Evolutionary conservation across 2,113 vertebrate genomes (phyloP).

Genomic region (Parus major): DNA sequence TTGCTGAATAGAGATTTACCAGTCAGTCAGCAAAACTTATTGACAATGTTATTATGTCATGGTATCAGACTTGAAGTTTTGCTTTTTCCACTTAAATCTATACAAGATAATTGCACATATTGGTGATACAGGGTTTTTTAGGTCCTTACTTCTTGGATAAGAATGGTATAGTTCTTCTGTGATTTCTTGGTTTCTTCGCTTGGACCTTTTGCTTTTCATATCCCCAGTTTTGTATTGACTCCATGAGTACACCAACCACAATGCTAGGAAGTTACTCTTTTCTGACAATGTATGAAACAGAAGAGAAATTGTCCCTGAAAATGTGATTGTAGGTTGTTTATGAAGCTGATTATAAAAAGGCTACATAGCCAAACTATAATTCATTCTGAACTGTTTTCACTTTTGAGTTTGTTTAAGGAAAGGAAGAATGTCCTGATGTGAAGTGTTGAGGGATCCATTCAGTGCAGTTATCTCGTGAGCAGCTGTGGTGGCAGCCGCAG

Average conservation of each 20-base stretch:
- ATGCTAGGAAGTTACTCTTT: background rate
- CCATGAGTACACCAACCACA: background rate
- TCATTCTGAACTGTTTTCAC: background rate
- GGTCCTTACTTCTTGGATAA: background rate
- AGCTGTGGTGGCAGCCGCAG: rapidly evolving
- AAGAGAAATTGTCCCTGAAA: background rate
- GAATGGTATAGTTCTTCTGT: background rate
- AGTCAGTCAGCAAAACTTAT: background rate
- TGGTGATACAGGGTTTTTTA: too few species aligned
- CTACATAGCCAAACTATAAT: background rate
- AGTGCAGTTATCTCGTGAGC: background rate
- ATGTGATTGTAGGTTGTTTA: background rate
- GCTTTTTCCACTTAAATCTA: background rate
- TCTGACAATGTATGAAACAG: background rate
- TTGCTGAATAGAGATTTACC: background rate
- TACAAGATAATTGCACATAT: background rate
- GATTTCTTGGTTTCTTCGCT: background rate
- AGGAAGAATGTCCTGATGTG: background rate
- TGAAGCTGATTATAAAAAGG: background rate
- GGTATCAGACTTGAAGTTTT: background rate
- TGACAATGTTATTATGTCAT: background rate
- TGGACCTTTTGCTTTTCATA: background rate
- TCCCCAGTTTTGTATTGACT: rapidly evolving
- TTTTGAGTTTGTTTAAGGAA: background rate
- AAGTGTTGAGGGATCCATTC: background rate